Conservation (phyloP, 2,888 invertebrate species). For the Agonopterix arenella region DNA sequence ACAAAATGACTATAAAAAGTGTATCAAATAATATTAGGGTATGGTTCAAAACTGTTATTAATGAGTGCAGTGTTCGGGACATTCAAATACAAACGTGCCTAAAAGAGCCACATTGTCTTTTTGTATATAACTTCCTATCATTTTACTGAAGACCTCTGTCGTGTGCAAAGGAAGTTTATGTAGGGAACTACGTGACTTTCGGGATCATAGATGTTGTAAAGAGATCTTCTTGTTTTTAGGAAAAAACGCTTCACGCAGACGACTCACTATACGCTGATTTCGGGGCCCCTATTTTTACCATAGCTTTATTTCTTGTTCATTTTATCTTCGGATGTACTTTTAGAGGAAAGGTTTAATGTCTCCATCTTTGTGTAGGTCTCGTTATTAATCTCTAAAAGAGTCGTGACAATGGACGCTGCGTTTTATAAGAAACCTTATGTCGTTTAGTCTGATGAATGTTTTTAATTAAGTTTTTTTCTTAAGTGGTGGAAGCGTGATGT, state of each 20-base stretch:
- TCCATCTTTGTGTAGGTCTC: constrained; percentile 52
- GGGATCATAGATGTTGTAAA: too few relatives aligned
- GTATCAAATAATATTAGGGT: too few relatives aligned
- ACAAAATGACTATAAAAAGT: too few relatives aligned
- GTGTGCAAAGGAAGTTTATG: too few relatives aligned
- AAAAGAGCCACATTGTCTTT: too few relatives aligned
- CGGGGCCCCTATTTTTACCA: constrained; percentile 14
- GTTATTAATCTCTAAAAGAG: constrained; percentile 65
- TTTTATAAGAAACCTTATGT: constrained; percentile 39
- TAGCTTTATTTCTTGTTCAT: constrained; percentile 40
- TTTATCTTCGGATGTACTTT: constrained; percentile 54
- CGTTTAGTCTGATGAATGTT: constrained; percentile 24
- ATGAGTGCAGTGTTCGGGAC: too few relatives aligned
- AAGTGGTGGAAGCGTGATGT: not conserved
- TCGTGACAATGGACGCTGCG: constrained; percentile 47
- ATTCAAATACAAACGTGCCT: too few relatives aligned
- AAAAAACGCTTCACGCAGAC: not conserved
- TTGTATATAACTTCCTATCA: too few relatives aligned
- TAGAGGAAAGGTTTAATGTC: constrained; percentile 56
- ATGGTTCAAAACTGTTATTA: too few relatives aligned
- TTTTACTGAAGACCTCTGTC: too few relatives aligned
- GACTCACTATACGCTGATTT: not conserved
- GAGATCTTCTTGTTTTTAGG: too few relatives aligned
- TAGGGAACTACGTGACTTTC: too few relatives aligned
- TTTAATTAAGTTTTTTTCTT: constrained; percentile 4